Conservation (phyloP, 2,113 vertebrate species). For the Casuarius casuarius region DNA sequence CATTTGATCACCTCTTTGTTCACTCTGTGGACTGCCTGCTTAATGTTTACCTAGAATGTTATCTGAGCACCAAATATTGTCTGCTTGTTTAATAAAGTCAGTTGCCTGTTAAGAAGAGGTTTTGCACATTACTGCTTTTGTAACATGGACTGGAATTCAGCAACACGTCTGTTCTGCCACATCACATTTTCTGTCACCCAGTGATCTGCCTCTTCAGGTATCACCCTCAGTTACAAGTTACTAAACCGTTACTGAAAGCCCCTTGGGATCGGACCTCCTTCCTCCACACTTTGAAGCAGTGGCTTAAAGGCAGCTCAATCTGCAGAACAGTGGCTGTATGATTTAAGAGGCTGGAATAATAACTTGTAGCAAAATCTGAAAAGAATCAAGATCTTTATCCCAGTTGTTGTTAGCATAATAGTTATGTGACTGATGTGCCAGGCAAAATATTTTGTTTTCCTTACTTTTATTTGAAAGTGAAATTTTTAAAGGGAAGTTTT, state of each 20-base stretch:
- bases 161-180: background rate
- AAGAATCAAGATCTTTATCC: background rate
- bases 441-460: background rate
- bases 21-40: too few species aligned
- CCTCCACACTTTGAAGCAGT: background rate
- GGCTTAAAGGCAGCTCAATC: background rate
- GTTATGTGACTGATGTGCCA: fast-evolving
- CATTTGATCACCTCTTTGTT: too few species aligned
- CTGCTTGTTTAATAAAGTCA: too few species aligned
- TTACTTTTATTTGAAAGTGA: background rate
- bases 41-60: too few species aligned
- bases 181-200: background rate
- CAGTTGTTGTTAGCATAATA: background rate
- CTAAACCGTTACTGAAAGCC: background rate
- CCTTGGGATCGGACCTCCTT: background rate
- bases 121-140: too few species aligned
- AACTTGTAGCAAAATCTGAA: background rate
- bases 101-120: too few species aligned
- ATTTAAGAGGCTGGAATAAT: background rate
- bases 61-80: too few species aligned
- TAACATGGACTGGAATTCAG: background rate
- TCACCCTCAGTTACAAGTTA: background rate
- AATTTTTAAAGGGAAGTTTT: background rate
- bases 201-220: background rate
- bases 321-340: background rate